Evolutionary conservation across 2,888 invertebrate genomes (phyloP).

Genomic region (Apeira syringaria): DNA sequence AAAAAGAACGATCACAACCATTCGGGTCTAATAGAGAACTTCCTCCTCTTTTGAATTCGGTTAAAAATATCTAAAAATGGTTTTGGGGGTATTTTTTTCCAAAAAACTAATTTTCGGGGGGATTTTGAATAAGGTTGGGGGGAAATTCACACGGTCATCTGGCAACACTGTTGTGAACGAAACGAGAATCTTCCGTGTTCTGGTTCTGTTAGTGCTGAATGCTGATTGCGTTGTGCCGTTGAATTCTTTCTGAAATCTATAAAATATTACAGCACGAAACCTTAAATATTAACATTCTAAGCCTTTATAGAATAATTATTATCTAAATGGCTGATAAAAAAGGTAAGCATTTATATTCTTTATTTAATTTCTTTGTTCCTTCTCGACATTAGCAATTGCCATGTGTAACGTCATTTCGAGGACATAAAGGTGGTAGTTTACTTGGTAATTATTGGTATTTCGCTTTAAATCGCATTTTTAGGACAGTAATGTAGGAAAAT

Average conservation of each 20-base stretch:
- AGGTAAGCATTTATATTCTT: constrained; percentile 76
- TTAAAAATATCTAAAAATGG: no score
- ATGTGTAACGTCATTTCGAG: constrained; percentile 72
- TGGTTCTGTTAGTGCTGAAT: no score
- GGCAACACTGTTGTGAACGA: no score
- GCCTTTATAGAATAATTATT: constrained; percentile 54
- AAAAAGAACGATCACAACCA: no score
- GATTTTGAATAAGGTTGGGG: no score
- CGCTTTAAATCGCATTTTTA: constrained; percentile 12
- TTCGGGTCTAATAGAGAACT: no score
- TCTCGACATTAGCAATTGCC: constrained; percentile 60
- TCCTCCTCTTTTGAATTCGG: no score
- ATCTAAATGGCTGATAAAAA: constrained; percentile 82
- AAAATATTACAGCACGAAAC: constrained; percentile 43
- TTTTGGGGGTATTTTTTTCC: no score
- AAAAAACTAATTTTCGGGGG: no score
- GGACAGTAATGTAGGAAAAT: not conserved
- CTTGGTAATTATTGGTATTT: constrained; percentile 35
- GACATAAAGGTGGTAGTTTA: constrained; percentile 43
- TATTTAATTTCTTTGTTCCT: constrained; percentile 70
- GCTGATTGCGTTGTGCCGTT: constrained; percentile 53
- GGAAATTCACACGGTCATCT: no score
- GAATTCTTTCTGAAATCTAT: constrained; percentile 28
- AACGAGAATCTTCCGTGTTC: no score
- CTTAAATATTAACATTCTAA: constrained; percentile 50